These are phyloP conservation scores for Carabus problematicus DNA, from an alignment of 2,888 invertebrate genomes.

Conservation along the genomic window DNA sequence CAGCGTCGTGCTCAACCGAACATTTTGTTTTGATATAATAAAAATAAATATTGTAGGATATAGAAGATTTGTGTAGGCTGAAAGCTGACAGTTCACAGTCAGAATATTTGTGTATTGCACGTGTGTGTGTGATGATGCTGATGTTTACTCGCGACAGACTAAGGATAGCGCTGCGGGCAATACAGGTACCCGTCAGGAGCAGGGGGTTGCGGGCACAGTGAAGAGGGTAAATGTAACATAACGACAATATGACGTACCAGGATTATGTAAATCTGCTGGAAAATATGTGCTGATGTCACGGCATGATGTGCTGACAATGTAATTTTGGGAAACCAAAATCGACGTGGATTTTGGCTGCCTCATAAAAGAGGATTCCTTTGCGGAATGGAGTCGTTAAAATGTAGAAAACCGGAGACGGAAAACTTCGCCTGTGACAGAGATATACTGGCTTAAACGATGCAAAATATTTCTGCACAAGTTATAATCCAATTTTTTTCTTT, in stretches of 20 bases:
- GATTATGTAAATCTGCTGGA: conserved; percentile 9
- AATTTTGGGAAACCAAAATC: conserved; percentile 11
- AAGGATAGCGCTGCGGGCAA: conserved; percentile 3
- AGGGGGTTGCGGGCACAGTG: background rate
- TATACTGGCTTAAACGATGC: too few relatives aligned
- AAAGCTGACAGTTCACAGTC: too few relatives aligned
- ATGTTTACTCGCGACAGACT: background rate
- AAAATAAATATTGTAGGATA: too few relatives aligned
- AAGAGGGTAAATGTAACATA: too few relatives aligned
- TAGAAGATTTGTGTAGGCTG: too few relatives aligned
- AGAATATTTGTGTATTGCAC: background rate
- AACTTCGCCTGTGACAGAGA: background rate
- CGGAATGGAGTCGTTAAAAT: conserved; percentile 5
- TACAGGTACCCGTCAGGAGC: background rate
- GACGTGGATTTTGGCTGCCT: conserved; percentile 4
- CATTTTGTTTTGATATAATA: too few relatives aligned
- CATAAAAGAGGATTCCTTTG: background rate
- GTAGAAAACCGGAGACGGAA: background rate
- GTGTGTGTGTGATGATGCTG: background rate
- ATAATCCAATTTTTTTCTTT: too few relatives aligned
- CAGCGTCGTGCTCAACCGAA: too few relatives aligned
- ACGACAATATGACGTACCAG: too few relatives aligned
- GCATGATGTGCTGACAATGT: conserved; percentile 12
- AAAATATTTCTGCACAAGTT: too few relatives aligned
- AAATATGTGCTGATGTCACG: conserved; percentile 17